Conservation (phyloP, 2,888 invertebrate species). For the Horisme vitalbata region DNA sequence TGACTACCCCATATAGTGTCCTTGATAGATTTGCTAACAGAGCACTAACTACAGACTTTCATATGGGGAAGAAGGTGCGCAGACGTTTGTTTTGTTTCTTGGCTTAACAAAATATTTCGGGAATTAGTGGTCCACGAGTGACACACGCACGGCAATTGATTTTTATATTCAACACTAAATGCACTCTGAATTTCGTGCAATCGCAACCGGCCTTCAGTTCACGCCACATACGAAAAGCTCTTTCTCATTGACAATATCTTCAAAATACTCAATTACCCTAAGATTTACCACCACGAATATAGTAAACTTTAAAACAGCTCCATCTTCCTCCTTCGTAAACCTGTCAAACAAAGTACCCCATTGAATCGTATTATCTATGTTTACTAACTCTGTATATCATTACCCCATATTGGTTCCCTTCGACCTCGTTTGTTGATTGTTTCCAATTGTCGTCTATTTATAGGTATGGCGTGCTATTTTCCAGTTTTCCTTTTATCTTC, state of each 20-base stretch:
- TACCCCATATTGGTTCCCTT: slow-evolving; percentile 25
- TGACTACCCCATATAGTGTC: too few relatives aligned
- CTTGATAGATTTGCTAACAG: too few relatives aligned
- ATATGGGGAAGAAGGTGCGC: too few relatives aligned
- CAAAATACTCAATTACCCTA: slow-evolving; percentile 5
- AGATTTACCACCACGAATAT: background rate
- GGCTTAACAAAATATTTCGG: too few relatives aligned
- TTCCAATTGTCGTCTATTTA: slow-evolving; percentile 10
- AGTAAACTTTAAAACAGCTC: slow-evolving; percentile 19
- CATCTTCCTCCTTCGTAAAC: slow-evolving; percentile 15
- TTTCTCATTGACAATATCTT: background rate
- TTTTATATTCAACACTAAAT: too few relatives aligned
- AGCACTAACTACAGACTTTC: too few relatives aligned
- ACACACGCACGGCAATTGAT: too few relatives aligned
- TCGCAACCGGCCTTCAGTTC: too few relatives aligned
- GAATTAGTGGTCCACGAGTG: too few relatives aligned
- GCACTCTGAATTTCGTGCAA: too few relatives aligned
- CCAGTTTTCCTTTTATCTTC: slow-evolving; percentile 1
- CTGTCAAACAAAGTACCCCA: slow-evolving; percentile 16
- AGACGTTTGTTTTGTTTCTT: too few relatives aligned
- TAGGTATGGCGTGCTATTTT: background rate
- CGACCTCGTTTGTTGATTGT: slow-evolving; percentile 13
- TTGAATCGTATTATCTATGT: slow-evolving; percentile 23
- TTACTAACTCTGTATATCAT: slow-evolving; percentile 24
- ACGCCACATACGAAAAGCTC: too few relatives aligned